These are phyloP conservation scores for Archocentrus centrarchus DNA, from an alignment of 2,113 vertebrate genomes.

Conservation along the genomic window DNA sequence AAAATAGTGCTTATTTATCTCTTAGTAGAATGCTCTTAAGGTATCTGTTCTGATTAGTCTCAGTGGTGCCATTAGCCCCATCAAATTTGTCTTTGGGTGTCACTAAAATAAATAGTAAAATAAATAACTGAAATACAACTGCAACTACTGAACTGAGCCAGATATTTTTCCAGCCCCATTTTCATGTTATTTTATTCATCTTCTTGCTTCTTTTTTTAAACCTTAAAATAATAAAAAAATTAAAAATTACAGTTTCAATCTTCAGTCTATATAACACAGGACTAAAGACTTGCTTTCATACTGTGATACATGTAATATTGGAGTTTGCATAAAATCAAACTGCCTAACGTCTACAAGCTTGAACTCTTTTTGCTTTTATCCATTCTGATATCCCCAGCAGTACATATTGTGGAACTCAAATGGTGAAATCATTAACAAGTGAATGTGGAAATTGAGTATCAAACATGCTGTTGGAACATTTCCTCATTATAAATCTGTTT, in stretches of 20 bases:
- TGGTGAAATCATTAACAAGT: not conserved
- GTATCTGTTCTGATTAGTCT: not conserved
- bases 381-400: not conserved
- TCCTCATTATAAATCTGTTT: not conserved
- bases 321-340: slow-evolving; percentile 1
- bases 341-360: not conserved
- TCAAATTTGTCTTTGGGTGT: not conserved
- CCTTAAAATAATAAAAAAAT: not conserved
- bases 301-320: not conserved
- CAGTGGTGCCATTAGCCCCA: not conserved
- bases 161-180: not conserved
- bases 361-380: not conserved
- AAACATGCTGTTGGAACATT: not conserved
- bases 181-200: not conserved
- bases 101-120: not conserved
- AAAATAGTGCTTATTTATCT: not conserved
- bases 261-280: not conserved
- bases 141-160: not conserved
- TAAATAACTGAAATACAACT: not conserved
- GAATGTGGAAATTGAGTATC: not conserved
- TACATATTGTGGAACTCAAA: not conserved
- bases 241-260: not conserved
- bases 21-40: not conserved
- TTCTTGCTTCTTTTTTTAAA: not conserved
- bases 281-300: not conserved